phyloP scores from a whole-genome alignment of 2,888 invertebrate species.

The Chloroclystis v-ata region DNA sequence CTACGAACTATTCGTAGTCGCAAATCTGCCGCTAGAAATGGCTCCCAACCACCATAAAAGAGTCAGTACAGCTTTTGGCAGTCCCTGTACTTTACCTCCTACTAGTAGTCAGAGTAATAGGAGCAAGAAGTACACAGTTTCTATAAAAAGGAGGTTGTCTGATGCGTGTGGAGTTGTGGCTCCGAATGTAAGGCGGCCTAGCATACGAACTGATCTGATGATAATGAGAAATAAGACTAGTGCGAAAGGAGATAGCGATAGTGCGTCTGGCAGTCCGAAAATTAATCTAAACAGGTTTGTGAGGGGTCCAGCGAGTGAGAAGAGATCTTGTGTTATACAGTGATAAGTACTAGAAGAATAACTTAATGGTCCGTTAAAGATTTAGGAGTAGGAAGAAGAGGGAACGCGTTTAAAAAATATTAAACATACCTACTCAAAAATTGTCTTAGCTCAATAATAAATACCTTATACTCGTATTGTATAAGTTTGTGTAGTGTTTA shows the following conservation, averaged over 20 bases:
- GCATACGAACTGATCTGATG: constrained; percentile 92
- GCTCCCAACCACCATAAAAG: constrained; percentile 91
- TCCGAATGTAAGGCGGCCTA: constrained; percentile 91
- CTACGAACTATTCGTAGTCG: constrained; percentile 88
- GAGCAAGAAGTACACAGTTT: constrained; percentile 86
- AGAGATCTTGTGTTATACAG: constrained; percentile 70
- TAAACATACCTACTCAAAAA: too few species aligned
- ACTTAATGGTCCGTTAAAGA: too few species aligned
- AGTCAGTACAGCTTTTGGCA: constrained; percentile 85
- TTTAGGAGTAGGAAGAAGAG: too few species aligned
- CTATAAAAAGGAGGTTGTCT: constrained; percentile 88
- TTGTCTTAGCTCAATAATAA: too few species aligned
- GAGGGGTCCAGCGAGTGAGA: constrained; percentile 63
- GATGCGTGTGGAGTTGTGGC: constrained; percentile 93
- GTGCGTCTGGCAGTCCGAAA: constrained; percentile 74
- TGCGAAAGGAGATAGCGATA: constrained; percentile 83
- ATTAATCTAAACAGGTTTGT: constrained; percentile 71
- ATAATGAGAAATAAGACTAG: constrained; percentile 91
- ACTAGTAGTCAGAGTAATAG: constrained; percentile 81
- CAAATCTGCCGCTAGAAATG: constrained; percentile 92
- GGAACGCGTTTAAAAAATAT: too few species aligned
- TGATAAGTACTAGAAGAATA: too few species aligned
- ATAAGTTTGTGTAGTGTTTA: too few species aligned
- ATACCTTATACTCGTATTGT: too few species aligned
- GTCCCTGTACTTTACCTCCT: constrained; percentile 85